A percentile compares a stretch with the other conserved stretches of the same genome.
These are phyloP conservation scores for Dryobota labecula DNA, from an alignment of 2,888 invertebrate genomes.

Conservation along the genomic window DNA sequence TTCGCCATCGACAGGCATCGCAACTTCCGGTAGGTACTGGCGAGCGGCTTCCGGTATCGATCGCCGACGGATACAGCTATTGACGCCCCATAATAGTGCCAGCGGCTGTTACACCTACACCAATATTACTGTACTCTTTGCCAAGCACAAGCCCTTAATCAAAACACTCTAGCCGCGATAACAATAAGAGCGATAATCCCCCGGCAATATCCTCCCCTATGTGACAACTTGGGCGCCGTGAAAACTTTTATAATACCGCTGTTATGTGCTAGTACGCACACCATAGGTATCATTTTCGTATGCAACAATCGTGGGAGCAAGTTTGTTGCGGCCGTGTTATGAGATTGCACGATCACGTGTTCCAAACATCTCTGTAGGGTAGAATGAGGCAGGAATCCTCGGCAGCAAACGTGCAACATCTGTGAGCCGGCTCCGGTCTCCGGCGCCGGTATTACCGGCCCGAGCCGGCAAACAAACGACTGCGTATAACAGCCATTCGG, in stretches of 20 bases:
- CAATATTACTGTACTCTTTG: conserved; percentile 71
- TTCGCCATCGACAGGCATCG: conserved; percentile 68
- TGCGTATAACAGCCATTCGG: conserved; percentile 60
- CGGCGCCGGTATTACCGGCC: conserved; percentile 52
- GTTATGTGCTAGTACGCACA: conserved; percentile 59
- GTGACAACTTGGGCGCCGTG: conserved; percentile 54
- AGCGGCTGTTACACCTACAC: conserved; percentile 70
- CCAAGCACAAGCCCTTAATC: conserved; percentile 55
- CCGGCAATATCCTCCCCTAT: conserved; percentile 39
- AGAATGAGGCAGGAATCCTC: conserved; percentile 39
- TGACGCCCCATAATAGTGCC: conserved; percentile 81
- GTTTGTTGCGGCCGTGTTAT: conserved; percentile 58
- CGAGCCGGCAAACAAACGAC: conserved; percentile 61
- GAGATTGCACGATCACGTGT: conserved; percentile 59
- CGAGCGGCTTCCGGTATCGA: conserved; percentile 81
- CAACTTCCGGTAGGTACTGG: conserved; percentile 77
- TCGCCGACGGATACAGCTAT: conserved; percentile 80
- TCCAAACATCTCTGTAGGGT: conserved; percentile 53
- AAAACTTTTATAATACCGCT: conserved; percentile 68
- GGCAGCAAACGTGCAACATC: conserved; percentile 64
- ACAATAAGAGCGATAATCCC: conserved; percentile 65
- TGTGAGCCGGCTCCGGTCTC: conserved; percentile 55
- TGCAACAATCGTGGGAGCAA: conserved; percentile 55
- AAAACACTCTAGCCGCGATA: conserved; percentile 58
- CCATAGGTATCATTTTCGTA: conserved; percentile 62